phyloP scores from a whole-genome alignment of 2,797 vertebrate species.

The Argya squamiceps region DNA sequence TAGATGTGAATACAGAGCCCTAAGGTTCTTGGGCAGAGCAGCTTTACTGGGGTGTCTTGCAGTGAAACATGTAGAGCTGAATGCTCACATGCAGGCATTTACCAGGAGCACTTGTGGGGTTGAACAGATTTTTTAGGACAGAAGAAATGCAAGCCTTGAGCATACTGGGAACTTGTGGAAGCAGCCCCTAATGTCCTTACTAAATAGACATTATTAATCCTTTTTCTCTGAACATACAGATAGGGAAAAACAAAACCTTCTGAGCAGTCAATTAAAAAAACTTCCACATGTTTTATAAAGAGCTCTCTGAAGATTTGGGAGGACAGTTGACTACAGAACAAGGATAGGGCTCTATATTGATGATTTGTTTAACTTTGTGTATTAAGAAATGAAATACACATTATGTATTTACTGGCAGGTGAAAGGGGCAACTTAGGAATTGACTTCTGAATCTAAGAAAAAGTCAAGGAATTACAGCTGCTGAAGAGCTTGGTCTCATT shows the following conservation, averaged over 20 bases:
- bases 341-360: not conserved
- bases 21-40: not conserved
- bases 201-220: not conserved
- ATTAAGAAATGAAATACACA: not conserved
- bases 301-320: not conserved
- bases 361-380: not conserved
- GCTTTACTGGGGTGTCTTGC: not conserved
- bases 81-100: not conserved
- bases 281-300: not conserved
- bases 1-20: not conserved
- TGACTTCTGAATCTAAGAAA: not conserved
- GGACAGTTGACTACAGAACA: not conserved
- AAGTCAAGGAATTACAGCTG: not conserved
- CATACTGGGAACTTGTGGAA: not conserved
- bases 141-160: fast-evolving
- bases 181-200: not conserved
- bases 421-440: not conserved
- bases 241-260: not conserved
- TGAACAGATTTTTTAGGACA: not conserved
- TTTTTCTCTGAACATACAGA: not conserved
- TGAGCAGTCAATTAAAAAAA: not conserved
- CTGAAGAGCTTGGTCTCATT: not conserved
- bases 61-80: not conserved
- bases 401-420: not conserved
- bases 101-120: not conserved